phyloP scores from a whole-genome alignment of 92 coral and sea anemone genomes.

The Porites lobata region DNA sequence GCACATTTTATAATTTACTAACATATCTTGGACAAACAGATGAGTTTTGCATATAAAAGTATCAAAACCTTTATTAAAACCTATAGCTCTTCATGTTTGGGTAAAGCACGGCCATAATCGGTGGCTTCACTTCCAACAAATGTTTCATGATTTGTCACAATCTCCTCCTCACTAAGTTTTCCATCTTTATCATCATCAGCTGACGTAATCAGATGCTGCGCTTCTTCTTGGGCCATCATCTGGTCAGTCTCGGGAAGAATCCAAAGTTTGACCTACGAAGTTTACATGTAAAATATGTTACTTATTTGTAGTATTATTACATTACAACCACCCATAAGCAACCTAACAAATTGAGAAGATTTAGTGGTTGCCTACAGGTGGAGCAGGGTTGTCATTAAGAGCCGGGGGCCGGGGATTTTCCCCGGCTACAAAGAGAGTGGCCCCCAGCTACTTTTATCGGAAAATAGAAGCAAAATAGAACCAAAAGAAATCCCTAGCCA shows the following conservation, averaged over 20 bases:
- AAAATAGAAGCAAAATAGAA: too few species aligned
- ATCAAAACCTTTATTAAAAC: not conserved
- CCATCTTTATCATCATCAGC: conserved; percentile 95
- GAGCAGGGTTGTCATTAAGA: too few species aligned
- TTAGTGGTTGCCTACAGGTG: too few species aligned
- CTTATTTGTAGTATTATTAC: too few species aligned
- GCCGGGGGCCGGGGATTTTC: too few species aligned
- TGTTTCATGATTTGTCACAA: conserved; percentile 86
- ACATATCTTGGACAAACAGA: not conserved
- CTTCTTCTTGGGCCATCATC: conserved; percentile 92
- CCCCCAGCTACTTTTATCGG: too few species aligned
- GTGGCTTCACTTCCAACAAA: conserved; percentile 99
- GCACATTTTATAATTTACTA: not conserved
- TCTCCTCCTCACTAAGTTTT: conserved; percentile 88
- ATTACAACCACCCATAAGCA: too few species aligned
- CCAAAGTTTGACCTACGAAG: conserved; percentile 79
- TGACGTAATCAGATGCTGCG: conserved; percentile 79
- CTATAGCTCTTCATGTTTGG: conserved; percentile 81
- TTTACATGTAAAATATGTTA: not conserved
- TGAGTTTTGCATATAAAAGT: conserved; percentile 16
- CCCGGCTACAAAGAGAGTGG: too few species aligned
- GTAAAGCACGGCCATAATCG: conserved; percentile 97
- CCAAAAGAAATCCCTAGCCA: too few species aligned
- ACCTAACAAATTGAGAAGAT: too few species aligned
- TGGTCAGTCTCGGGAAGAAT: conserved; percentile 95